These are phyloP conservation scores for Brachionus paranguensis DNA, from an alignment of 1,140 invertebrate genomes.

Conservation along the genomic window DNA sequence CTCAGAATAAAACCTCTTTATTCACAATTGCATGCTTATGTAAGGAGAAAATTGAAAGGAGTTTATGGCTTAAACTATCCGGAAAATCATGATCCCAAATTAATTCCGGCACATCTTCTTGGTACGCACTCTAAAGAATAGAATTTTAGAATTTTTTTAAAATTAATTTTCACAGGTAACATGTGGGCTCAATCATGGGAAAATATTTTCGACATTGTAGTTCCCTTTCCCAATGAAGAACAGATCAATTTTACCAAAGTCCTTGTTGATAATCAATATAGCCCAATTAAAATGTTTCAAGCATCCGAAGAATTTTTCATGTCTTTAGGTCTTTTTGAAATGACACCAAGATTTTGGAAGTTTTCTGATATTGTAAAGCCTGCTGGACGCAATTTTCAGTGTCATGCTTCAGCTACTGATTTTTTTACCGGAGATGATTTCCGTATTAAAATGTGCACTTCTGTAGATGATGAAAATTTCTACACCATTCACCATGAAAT, in stretches of 20 bases:
- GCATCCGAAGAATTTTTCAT: conserved; percentile 10
- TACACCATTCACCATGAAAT: conserved; percentile 76
- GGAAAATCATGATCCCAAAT: conserved; percentile 55
- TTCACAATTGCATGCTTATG: conserved; percentile 51
- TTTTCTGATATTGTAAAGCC: conserved; percentile 58
- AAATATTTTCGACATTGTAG: conserved; percentile 71
- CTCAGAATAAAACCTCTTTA: conserved; percentile 48
- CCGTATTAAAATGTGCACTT: conserved; percentile 83
- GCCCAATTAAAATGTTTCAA: neutral
- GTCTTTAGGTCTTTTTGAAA: conserved; percentile 67
- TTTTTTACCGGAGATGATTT: conserved; percentile 72
- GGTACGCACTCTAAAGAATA: neutral
- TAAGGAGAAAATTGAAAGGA: conserved; percentile 45
- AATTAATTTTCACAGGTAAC: conserved; percentile 46
- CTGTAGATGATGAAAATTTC: conserved; percentile 67
- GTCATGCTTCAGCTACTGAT: conserved; percentile 85
- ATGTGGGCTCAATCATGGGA: conserved; percentile 84
- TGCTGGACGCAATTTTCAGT: conserved; percentile 63
- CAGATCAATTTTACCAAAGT: conserved; percentile 66
- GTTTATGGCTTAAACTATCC: conserved; percentile 45
- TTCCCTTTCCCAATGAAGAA: conserved; percentile 69
- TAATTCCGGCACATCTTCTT: conserved; percentile 82
- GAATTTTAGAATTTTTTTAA: too few species aligned
- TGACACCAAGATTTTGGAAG: conserved; percentile 64
- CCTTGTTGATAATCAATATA: conserved; percentile 60